Evolutionary conservation across 2,113 vertebrate species (phyloP), one percentile per base, ranked within the genome.

Genomic region (Saguinus midas): DNA sequence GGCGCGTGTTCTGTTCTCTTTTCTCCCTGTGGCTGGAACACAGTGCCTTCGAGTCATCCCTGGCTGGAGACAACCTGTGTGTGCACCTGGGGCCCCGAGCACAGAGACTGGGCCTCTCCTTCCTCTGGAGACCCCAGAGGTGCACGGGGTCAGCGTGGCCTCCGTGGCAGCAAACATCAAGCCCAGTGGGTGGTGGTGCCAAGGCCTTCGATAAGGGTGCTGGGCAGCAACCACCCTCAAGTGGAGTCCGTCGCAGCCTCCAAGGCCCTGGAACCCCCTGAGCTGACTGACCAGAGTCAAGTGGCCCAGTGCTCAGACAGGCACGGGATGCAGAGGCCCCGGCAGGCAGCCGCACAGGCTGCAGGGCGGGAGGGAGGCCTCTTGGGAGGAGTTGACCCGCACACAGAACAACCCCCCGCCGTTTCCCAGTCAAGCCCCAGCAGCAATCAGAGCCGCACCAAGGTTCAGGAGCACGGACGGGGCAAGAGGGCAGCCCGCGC

Each of bases 401-500:
- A 95, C 97, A 90, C 93, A 93, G 40, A 96, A 94, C 96, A 96
- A 97, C 93, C 87, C 79, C 27, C 75, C 57, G 55, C 73, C 96
- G 97, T 97, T 98, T 85, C 96, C 97, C 55, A 95, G 98, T 96
- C 98, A 96, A 96, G 98, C 95, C 96, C 92, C 52, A 0, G 3
- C 94, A 95, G 98, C 98, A 96, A 98, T 98, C 98, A 98, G 98
- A 78, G 45, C 83, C 92, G 97, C 57, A 84, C 98, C 94, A 93
- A 98, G 98, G 98, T 97, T 98, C 98, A 97, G 95, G 97, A 97
- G 92, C 87, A 64, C 27, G 32, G 76, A 37, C 76, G 20, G 92
- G 52, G 85, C 32, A 88, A 0, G 3, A n/a, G 98, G 98, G 98
- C 98, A 97, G 98, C 98, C 97, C 90, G 95, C 90, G 98, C 96